Evolutionary conservation across 1,140 invertebrate genomes (phyloP).

Genomic region (Trichomalopsis sarcophagae): DNA sequence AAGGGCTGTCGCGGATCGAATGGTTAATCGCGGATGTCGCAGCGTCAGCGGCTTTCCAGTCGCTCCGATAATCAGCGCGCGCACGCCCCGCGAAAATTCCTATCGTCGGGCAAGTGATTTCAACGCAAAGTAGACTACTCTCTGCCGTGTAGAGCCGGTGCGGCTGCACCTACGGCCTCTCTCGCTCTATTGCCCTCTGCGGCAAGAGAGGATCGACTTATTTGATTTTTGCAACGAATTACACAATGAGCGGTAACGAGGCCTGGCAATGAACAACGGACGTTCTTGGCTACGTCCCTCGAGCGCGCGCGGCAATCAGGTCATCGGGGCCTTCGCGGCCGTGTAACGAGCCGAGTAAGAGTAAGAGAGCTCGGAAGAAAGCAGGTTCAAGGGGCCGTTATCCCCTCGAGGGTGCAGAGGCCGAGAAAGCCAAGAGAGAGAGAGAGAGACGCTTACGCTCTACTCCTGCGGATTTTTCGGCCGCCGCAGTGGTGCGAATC

Average conservation of each 20-base stretch:
- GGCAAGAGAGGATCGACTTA: too few relatives aligned
- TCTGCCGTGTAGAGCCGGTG: not conserved
- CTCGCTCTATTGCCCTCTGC: too few relatives aligned
- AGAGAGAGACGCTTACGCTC: not conserved
- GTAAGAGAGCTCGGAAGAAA: not conserved
- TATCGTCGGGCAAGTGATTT: too few relatives aligned
- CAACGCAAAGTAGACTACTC: slow-evolving; percentile 47
- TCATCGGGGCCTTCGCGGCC: slow-evolving; percentile 7
- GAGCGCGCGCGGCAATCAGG: slow-evolving; percentile 43
- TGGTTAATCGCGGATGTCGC: not conserved
- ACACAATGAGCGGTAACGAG: too few relatives aligned
- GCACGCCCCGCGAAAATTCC: too few relatives aligned
- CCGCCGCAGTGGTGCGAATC: not conserved
- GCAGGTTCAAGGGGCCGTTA: slow-evolving; percentile 23
- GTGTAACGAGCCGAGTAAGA: slow-evolving; percentile 1
- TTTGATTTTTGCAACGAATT: too few relatives aligned
- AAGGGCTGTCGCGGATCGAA: not conserved
- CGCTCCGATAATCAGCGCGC: not conserved
- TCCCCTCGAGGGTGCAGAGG: slow-evolving; percentile 12
- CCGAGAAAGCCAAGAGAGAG: not conserved
- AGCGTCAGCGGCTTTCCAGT: not conserved
- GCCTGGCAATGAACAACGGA: too few relatives aligned
- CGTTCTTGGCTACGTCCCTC: slow-evolving; percentile 2
- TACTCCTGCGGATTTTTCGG: too few relatives aligned
- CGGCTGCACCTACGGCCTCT: not conserved